phyloP scores from a whole-genome alignment of 2,113 vertebrate species.

The Tachuris rubrigastra region DNA sequence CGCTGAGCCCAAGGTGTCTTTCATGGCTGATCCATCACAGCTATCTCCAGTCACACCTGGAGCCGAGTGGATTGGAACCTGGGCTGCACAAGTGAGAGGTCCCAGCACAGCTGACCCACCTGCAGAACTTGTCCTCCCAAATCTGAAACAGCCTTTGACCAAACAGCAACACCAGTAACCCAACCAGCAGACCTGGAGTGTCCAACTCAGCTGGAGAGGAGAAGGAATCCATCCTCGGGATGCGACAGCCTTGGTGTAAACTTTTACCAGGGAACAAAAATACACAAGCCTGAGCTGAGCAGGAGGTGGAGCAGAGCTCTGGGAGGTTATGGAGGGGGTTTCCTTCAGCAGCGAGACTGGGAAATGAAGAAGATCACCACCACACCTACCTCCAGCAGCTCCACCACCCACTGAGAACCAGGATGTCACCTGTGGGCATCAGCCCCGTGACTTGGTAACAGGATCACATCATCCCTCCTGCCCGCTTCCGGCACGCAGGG shows the following conservation, averaged over 20 bases:
- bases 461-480: background rate
- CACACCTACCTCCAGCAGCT: background rate
- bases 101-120: background rate
- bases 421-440: background rate
- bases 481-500: accelerated
- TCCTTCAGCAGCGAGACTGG: background rate
- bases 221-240: background rate
- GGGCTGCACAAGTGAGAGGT: background rate
- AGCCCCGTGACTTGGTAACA: background rate
- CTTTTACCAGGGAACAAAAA: background rate
- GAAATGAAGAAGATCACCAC: background rate
- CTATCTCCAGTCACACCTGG: background rate
- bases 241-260: background rate
- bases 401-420: background rate
- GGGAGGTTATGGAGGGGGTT: background rate
- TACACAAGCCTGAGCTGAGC: accelerated
- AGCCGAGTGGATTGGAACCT: background rate
- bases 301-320: background rate
- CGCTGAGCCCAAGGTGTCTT: background rate
- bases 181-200: background rate
- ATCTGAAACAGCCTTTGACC: background rate
- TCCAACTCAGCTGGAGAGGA: background rate
- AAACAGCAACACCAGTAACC: background rate
- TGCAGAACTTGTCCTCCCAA: background rate
- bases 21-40: background rate